Conservation (phyloP, 1,140 invertebrate species). For the Zelostemma sp. region DNA sequence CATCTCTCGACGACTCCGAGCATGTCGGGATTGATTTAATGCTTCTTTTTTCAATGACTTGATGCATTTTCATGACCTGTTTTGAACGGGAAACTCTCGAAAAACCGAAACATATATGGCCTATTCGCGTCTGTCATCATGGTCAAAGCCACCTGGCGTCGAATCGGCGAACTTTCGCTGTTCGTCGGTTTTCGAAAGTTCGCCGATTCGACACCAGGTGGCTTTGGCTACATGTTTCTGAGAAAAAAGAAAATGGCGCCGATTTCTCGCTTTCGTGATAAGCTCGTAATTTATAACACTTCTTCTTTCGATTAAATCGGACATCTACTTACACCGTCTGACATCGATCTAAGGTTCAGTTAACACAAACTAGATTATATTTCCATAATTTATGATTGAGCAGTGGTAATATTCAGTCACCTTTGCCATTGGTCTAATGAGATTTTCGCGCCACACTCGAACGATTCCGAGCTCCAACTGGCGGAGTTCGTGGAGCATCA, state of each 20-base stretch:
- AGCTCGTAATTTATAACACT: slow-evolving; percentile 3
- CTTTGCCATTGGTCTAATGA: slow-evolving; percentile 37
- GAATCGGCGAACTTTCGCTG: no score
- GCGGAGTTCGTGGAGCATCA: slow-evolving; percentile 39
- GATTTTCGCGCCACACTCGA: not conserved
- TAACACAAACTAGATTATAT: slow-evolving; percentile 49
- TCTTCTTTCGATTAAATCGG: slow-evolving; percentile 15
- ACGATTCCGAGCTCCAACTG: not conserved
- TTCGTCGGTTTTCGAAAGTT: no score
- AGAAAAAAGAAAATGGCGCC: not conserved
- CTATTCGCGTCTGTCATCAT: no score
- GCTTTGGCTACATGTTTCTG: no score
- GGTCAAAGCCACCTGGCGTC: no score
- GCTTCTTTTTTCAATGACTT: not conserved
- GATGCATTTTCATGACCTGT: not conserved
- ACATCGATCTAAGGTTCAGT: slow-evolving; percentile 17
- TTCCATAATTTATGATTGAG: slow-evolving; percentile 50
- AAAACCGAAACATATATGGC: no score
- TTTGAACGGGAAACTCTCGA: not conserved
- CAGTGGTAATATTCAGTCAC: slow-evolving; percentile 48
- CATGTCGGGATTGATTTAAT: slow-evolving; percentile 26
- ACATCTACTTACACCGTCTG: slow-evolving; percentile 32
- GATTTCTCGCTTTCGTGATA: slow-evolving; percentile 14
- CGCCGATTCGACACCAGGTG: no score
- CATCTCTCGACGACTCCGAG: no score